phyloP scores from a whole-genome alignment of 2,888 invertebrate species.

The Meteorus colon region DNA sequence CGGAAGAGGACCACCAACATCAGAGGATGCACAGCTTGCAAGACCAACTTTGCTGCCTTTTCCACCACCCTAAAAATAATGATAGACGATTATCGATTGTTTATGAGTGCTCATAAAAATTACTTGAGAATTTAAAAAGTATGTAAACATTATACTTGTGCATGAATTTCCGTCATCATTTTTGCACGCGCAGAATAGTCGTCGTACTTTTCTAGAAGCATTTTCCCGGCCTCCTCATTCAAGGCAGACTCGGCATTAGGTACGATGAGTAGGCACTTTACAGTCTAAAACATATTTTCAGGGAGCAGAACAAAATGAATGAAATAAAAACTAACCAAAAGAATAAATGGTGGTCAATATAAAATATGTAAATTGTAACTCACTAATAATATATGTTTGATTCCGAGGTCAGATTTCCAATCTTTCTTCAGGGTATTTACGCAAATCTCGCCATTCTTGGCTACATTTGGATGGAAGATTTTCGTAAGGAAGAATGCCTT shows the following conservation, averaged over 20 bases:
- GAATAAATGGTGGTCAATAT: not conserved
- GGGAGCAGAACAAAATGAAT: not conserved
- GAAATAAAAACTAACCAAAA: not conserved
- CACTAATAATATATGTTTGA: constrained; percentile 93
- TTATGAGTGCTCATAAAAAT: not conserved
- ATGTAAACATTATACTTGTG: constrained; percentile 73
- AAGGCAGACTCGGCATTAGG: constrained; percentile 98
- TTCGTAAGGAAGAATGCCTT: constrained; percentile 95
- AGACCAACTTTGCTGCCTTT: constrained; percentile 72
- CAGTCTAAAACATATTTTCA: constrained; percentile 77
- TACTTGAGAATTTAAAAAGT: not conserved
- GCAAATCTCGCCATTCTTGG: constrained; percentile 95
- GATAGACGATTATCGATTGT: not conserved
- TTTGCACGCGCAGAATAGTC: constrained; percentile 92
- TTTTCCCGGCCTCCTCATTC: constrained; percentile 96
- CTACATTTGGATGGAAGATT: constrained; percentile 98
- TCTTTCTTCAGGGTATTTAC: constrained; percentile 97
- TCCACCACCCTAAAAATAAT: constrained; percentile 61
- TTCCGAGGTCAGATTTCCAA: constrained; percentile 96
- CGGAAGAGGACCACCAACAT: constrained; percentile 82
- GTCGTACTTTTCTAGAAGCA: constrained; percentile 93
- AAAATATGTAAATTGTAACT: constrained; percentile 46
- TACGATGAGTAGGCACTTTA: constrained; percentile 96
- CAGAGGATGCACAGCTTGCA: constrained; percentile 68
- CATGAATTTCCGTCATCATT: constrained; percentile 95